These are phyloP conservation scores for Syngnathoides biaculeatus DNA, from an alignment of 2,113 vertebrate genomes.

Conservation along the genomic window DNA sequence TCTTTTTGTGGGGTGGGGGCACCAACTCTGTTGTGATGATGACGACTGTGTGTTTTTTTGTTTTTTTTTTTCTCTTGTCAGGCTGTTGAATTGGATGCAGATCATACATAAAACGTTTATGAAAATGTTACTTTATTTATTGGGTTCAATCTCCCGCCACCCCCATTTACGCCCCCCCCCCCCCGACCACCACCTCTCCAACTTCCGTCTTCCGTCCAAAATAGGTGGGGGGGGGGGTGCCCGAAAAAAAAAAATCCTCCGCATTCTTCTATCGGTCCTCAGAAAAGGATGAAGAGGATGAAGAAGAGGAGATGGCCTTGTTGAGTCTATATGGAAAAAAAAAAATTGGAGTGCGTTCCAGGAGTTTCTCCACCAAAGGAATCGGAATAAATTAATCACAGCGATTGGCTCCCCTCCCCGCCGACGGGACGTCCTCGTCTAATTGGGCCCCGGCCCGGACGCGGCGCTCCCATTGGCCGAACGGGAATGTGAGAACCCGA, in stretches of 20 bases:
- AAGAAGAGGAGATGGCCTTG: slow-evolving; percentile 30
- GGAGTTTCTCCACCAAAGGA: slow-evolving; percentile 65
- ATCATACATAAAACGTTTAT: no score
- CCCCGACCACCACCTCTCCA: no score
- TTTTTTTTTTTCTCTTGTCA: no score
- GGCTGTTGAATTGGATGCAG: slow-evolving; percentile 75
- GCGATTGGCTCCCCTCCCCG: slow-evolving; percentile 74
- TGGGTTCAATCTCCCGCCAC: no score
- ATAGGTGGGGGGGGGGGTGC: slow-evolving; percentile 54
- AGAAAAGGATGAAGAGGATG: slow-evolving; percentile 72
- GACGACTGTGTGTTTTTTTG: background rate
- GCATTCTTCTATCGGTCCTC: slow-evolving; percentile 82
- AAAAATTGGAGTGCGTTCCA: slow-evolving; percentile 70
- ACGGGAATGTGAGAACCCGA: slow-evolving; percentile 83
- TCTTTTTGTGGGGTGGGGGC: no score
- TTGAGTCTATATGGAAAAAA: slow-evolving; percentile 23
- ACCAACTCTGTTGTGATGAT: background rate
- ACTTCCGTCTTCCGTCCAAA: no score
- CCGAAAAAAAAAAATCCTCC: slow-evolving; percentile 79
- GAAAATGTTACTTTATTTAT: no score
- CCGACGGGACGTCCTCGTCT: slow-evolving; percentile 61
- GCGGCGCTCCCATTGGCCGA: slow-evolving; percentile 61
- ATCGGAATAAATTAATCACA: slow-evolving; percentile 85
- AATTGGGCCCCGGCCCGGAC: slow-evolving; percentile 69
- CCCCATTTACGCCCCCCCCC: slow-evolving; percentile 70